A percentile compares a stretch with the other conserved stretches of the same genome.
These are phyloP conservation scores for Xiphorhynchus erythropygius DNA, from an alignment of 2,797 vertebrate genomes.

Conservation along the genomic window DNA sequence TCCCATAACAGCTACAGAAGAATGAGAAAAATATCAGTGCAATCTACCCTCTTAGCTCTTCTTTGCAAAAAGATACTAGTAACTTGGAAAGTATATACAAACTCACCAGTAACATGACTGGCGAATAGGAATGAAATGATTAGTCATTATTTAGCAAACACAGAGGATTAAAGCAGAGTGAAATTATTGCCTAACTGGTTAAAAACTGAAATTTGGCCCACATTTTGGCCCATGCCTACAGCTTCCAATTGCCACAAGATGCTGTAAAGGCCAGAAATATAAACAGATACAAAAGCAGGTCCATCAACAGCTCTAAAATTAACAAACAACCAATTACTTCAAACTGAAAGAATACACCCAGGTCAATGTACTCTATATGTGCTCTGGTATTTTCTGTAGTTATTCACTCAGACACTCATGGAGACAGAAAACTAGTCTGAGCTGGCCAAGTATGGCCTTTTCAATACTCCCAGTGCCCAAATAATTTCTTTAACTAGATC, in stretches of 20 bases:
- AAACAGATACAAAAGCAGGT: not conserved
- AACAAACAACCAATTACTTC: not conserved
- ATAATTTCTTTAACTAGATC: not conserved
- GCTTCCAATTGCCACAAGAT: not conserved
- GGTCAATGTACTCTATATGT: not conserved
- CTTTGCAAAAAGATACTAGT: not conserved
- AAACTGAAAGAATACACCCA: not conserved
- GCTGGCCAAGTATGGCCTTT: not conserved
- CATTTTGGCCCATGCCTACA: not conserved
- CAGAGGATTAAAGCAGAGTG: not conserved
- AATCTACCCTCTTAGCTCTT: not conserved
- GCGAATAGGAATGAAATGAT: not conserved
- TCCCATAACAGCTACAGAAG: not conserved
- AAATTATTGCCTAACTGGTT: not conserved
- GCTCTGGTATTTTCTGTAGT: not conserved
- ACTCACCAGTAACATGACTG: not conserved
- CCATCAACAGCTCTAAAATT: conserved; percentile 25
- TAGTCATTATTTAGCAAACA: not conserved
- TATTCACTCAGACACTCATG: not conserved
- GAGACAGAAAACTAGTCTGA: not conserved
- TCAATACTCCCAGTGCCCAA: not conserved
- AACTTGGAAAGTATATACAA: not conserved
- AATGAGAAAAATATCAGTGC: not conserved
- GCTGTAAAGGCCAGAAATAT: not conserved
- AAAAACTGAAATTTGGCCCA: not conserved